phyloP scores from a whole-genome alignment of 2,888 invertebrate genomes.

The Lagria hirta region DNA sequence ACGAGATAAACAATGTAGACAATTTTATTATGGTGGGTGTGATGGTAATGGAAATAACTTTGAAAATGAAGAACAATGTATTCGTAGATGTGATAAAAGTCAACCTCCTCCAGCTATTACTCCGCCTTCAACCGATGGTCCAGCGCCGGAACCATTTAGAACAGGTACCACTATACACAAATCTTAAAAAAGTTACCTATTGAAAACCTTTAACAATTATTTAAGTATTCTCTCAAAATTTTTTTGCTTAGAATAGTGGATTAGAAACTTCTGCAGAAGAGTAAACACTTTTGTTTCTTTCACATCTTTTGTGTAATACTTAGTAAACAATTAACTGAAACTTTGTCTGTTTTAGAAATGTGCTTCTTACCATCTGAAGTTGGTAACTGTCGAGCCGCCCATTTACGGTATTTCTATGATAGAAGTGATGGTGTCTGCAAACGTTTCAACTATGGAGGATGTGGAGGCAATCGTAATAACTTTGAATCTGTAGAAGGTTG shows the following conservation, averaged over 20 bases:
- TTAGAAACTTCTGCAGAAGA: too few species aligned
- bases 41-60: slow-evolving; percentile 91
- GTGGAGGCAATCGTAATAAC: slow-evolving; percentile 79
- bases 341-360: slow-evolving; percentile 63
- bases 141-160: slow-evolving; percentile 32
- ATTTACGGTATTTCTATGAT: slow-evolving; percentile 73
- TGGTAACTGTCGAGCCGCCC: slow-evolving; percentile 66
- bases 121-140: slow-evolving; percentile 12
- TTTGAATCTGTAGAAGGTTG: slow-evolving; percentile 71
- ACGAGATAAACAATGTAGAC: slow-evolving; percentile 69
- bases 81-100: slow-evolving; percentile 60
- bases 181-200: slow-evolving; percentile 3
- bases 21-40: slow-evolving; percentile 90
- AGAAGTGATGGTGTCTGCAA: slow-evolving; percentile 70
- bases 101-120: slow-evolving; percentile 19
- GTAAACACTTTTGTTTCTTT: too few species aligned
- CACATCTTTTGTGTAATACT: too few species aligned
- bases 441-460: slow-evolving; percentile 79
- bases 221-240: too few species aligned
- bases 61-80: slow-evolving; percentile 65
- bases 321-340: too few species aligned
- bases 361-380: slow-evolving; percentile 68
- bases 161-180: slow-evolving; percentile 32
- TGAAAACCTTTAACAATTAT: too few species aligned
- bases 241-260: too few species aligned